Percentiles rank a stretch among this genome's conserved stretches.
Conservation (phyloP, 2,797 vertebrate species). For the Enoplosus armatus region DNA sequence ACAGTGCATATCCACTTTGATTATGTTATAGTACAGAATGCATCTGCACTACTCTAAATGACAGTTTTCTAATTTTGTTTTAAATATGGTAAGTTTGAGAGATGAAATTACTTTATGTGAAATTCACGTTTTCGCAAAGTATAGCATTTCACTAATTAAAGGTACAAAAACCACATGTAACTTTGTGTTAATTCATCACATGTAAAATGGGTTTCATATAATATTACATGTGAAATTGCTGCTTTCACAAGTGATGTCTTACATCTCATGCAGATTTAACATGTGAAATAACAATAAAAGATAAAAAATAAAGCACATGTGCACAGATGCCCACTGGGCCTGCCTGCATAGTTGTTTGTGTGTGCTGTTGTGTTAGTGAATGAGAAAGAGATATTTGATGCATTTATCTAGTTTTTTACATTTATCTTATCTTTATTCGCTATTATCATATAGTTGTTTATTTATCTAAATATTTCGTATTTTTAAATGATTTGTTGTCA, state of each 20-base stretch:
- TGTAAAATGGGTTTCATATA: background rate
- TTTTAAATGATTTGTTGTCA: background rate
- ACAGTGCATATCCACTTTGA: constrained; percentile 40
- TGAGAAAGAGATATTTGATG: background rate
- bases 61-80: background rate
- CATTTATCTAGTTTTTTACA: background rate
- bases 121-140: background rate
- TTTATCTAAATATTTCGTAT: background rate
- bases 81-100: background rate
- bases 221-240: background rate
- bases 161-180: background rate
- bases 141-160: background rate
- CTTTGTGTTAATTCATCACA: background rate
- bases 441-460: background rate
- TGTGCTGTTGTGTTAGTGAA: background rate
- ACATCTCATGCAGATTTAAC: background rate
- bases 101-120: background rate
- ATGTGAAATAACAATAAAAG: background rate
- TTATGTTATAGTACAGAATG: constrained; percentile 9
- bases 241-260: background rate
- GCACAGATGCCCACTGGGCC: background rate
- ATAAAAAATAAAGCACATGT: background rate
- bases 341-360: background rate
- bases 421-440: background rate
- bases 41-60: background rate